Base-by-base conservation (phyloP, 2,888 invertebrate species). In the Drosophila incognita region DNA sequence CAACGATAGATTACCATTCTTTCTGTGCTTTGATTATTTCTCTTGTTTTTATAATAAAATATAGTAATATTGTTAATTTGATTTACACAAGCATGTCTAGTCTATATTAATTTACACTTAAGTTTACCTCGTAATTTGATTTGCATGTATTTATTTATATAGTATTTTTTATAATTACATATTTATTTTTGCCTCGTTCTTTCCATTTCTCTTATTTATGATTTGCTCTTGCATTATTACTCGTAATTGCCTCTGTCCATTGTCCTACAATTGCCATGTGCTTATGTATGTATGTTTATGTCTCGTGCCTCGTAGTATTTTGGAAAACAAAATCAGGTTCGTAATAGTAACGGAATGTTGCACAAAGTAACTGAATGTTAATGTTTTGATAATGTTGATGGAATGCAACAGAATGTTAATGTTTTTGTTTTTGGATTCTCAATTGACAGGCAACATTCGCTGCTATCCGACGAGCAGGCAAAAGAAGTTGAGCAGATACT, bases 391-490 rank as follows among this genome's bases (percentile, higher is more conserved):
- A 31, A 66, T 63, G 11, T 35, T 61, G 35, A 33, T 56, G 27
- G 64, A 29, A 57, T 58, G 27, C 38, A 57, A 29, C 21, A 27
- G 48, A 36, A 24, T 42, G 61, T 27, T 64, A 57, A 58, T 61
- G 15, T 54, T 38, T 61, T 24, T 15, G 46, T 15, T 24, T 29
- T 56, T 29, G 64, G 65, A 13, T 57, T 71, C 68, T 77, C 63
- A 36, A 68, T 77, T 53, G 42, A 76, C 94, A 96, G 96, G 93
- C 96, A 96, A 95, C 96, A 96, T 93, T 95, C 96, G 92, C 94
- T 97, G 91, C 94, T 97, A 91, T 97, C 97, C 72, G 97, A 98
- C 93, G 97, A 97, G 94, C 97, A 97, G 93, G 97, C 97, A 82
- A 97, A 97, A 93, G 97, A 98, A 94, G 97, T 97, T 82, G 96